Conservation (phyloP, 2,113 vertebrate species). For the Tenebrosternarchus preto region DNA sequence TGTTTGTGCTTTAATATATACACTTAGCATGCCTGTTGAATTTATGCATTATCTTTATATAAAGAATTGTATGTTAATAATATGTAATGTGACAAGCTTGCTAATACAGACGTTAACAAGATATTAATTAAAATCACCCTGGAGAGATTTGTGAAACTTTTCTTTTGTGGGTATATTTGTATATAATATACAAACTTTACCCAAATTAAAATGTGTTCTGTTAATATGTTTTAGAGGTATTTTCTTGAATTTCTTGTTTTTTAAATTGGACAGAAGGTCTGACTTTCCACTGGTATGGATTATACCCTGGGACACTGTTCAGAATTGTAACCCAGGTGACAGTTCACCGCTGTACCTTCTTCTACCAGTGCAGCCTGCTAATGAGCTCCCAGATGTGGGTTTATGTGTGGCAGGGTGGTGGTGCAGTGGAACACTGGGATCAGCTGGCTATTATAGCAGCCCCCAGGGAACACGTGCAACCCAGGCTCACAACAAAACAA, state of each 20-base stretch:
- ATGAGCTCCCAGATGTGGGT: slow-evolving; percentile 50
- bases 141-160: too few species aligned
- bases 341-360: slow-evolving; percentile 32
- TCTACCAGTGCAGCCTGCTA: slow-evolving; percentile 37
- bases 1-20: neutral
- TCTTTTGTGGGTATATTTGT: too few species aligned
- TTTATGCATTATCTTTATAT: too few species aligned
- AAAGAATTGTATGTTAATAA: too few species aligned
- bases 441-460: slow-evolving; percentile 45
- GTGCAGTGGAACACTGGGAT: slow-evolving; percentile 41
- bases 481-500: slow-evolving; percentile 47
- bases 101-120: too few species aligned
- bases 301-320: slow-evolving; percentile 33
- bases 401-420: slow-evolving; percentile 18
- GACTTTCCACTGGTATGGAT: slow-evolving; percentile 21
- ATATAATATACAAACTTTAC: neutral
- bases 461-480: slow-evolving; percentile 31
- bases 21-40: too few species aligned
- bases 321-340: slow-evolving; percentile 46
- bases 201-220: neutral
- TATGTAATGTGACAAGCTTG: too few species aligned
- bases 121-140: too few species aligned
- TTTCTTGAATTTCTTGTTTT: slow-evolving; percentile 5
- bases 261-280: slow-evolving; percentile 28
- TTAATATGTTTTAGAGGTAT: slow-evolving; percentile 22